Evolutionary conservation across 2,113 vertebrate species (phyloP), one percentile per base, ranked within the genome.

Genomic region (Pelvicachromis taeniatus): DNA sequence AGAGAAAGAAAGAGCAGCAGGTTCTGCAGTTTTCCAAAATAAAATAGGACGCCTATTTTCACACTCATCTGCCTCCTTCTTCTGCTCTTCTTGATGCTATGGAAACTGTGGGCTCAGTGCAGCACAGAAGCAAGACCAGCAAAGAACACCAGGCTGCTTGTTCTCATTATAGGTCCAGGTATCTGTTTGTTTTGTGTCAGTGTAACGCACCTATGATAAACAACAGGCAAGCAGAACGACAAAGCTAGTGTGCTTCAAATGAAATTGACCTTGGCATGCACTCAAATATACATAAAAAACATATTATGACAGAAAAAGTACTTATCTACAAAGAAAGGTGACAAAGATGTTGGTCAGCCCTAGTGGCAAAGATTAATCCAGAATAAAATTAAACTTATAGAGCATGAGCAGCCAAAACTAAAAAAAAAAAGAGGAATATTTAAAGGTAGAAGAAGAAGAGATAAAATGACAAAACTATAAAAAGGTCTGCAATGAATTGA

Each of bases 31-130:
- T 75, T 33, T 55, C 23, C 23, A 19, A 54, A 84, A 89, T 91
- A 92, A 94, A 94, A 92, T 93, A 94, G 93, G 93, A 85, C 87
- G 77, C 84, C 91, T 95, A 93, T 91, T 94, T 93, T 92, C 83
- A 84, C 88, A 87, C 88, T 84, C 86, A 61, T 93, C 90, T 81
- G 61, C 81, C 82, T 88, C 85, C 83, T 86, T 88, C 81, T 82
- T 87, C 90, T 89, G 84, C 83, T 92, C 84, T 33, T 90, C 84
- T 85, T 23, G 89, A 85, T 88, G 85, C 91, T 92, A 83, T 90
- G 88, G 84, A 91, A 92, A 93, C 85, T 73, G 80, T 58, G 75
- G 81, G 70, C 77, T 83, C 52, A 48, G 55, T 79, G 84, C 85
- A 78, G 63, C 85, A 85, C 55, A 79, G 45, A 84, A 58, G 78